Evolutionary conservation across 2,797 vertebrate genomes (phyloP).

Genomic region (Fistularia commersonii): DNA sequence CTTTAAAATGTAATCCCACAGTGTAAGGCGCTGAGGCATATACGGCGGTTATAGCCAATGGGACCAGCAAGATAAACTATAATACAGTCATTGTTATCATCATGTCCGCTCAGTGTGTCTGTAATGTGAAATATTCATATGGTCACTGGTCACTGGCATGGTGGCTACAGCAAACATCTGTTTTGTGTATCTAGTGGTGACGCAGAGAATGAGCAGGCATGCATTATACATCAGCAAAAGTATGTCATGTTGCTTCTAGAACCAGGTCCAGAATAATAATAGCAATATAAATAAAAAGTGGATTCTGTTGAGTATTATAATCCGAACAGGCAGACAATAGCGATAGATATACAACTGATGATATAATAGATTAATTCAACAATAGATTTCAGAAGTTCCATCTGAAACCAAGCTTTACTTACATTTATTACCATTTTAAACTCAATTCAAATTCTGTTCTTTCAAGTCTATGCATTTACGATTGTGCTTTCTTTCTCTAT

Average conservation of each 20-base stretch:
- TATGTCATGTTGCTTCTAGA: not conserved
- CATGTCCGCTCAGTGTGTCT: slow-evolving; percentile 12
- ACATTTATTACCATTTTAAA: too few relatives aligned
- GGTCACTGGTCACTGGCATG: slow-evolving; percentile 25
- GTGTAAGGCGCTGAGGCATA: slow-evolving; percentile 38
- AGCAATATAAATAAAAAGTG: not conserved
- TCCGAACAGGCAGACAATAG: too few relatives aligned
- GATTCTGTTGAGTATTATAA: not conserved
- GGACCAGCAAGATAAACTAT: slow-evolving; percentile 17
- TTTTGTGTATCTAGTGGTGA: slow-evolving; percentile 24
- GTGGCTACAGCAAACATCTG: slow-evolving; percentile 22
- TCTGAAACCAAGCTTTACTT: too few relatives aligned
- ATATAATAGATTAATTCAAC: too few relatives aligned
- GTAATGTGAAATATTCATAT: slow-evolving; percentile 48
- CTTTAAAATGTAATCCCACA: slow-evolving; percentile 57
- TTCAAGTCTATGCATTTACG: too few relatives aligned
- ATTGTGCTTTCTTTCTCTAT: too few relatives aligned
- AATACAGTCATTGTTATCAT: slow-evolving; percentile 12
- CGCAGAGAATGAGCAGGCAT: slow-evolving; percentile 8
- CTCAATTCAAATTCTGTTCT: too few relatives aligned
- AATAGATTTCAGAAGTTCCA: too few relatives aligned
- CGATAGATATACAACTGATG: too few relatives aligned
- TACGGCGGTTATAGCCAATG: slow-evolving; percentile 29
- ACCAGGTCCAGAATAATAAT: not conserved
- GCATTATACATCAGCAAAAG: slow-evolving; percentile 26